Base-by-base conservation (phyloP, 2,113 vertebrate species). In the Hystrix brachyura region DNA sequence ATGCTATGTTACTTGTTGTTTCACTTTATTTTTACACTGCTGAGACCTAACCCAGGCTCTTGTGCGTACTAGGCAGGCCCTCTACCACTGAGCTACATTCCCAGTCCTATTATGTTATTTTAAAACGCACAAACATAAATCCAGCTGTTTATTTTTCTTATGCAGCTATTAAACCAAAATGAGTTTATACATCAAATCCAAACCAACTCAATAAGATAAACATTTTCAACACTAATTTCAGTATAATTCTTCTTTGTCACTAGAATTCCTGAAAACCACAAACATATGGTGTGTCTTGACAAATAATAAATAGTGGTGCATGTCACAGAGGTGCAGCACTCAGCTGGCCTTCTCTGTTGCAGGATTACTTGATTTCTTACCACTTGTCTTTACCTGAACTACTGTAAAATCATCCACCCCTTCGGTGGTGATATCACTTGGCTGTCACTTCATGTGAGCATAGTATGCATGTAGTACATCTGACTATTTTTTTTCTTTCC, bases 211-310 rank as follows among this genome's bases (percentile, higher is more conserved):
- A 1, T 19, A 81, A 80, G 51, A 84, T 51, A 92, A 32, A 92
- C 59, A 90, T 21, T 60, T 34, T 79, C 84, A 65, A 38, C 18
- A n/a, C 14, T 67, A 25, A 67, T n/a, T 95, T 80, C 74, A 80
- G 5, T n/a, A 27, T 96, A n/a, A 71, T 88, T 96, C 81, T 64
- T 15, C 34, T 94, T 87, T 87, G 55, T 65, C 71, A 38, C 51
- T 19, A 51, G 18, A 95, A 57, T 67, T 82, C 48, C 69, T 85
- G 7, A 84, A 95, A 84, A 71, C 23, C 46, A 34, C 46, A 80
- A 67, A 59, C 32, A 29, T 15, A 0, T 1, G 19, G 14, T 55
- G 7, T 10, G 13, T 74, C 7, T 25, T 85, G 53, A 15, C 81
- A 32, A 94, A 64, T 32, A 57, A 10, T 57, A 53, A 64, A 65